Evolutionary conservation across 2,113 vertebrate species (phyloP).

Genomic region (Centropus unirufus): DNA sequence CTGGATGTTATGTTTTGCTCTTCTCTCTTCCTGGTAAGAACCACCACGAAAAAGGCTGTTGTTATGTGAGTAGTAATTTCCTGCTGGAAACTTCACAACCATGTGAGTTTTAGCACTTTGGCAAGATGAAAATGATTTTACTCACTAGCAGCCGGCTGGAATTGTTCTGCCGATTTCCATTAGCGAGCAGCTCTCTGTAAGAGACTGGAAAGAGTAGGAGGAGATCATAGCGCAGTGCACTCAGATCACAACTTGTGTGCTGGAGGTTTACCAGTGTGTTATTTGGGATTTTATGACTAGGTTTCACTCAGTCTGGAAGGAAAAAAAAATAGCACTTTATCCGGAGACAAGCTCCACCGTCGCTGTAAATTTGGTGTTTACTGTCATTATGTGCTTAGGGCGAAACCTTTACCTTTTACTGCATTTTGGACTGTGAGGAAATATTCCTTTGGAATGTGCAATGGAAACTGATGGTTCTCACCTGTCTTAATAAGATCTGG

Average conservation of each 20-base stretch:
- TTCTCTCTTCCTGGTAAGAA: background rate
- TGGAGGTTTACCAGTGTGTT: background rate
- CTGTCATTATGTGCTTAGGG: background rate
- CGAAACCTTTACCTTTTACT: background rate
- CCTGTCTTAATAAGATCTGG: background rate
- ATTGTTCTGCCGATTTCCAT: slow-evolving; percentile 6
- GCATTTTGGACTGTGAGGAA: background rate
- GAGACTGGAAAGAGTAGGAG: slow-evolving; percentile 61
- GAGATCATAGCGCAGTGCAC: background rate
- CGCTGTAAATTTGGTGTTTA: background rate
- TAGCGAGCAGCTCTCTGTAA: background rate
- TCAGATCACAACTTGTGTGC: background rate
- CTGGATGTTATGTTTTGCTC: background rate
- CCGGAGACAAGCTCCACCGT: background rate
- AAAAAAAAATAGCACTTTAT: background rate
- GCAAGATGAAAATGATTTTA: slow-evolving; percentile 5
- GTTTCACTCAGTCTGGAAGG: background rate
- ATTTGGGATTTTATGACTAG: background rate
- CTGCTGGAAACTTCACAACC: slow-evolving; percentile 32
- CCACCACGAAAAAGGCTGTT: background rate
- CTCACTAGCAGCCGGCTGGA: background rate
- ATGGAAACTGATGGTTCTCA: background rate
- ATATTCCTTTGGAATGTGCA: background rate
- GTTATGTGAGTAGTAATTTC: slow-evolving; percentile 1
- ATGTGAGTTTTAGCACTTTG: background rate